These are phyloP conservation scores for Gadopsis marmoratus DNA, from an alignment of 2,797 vertebrate species.

Conservation along the genomic window DNA sequence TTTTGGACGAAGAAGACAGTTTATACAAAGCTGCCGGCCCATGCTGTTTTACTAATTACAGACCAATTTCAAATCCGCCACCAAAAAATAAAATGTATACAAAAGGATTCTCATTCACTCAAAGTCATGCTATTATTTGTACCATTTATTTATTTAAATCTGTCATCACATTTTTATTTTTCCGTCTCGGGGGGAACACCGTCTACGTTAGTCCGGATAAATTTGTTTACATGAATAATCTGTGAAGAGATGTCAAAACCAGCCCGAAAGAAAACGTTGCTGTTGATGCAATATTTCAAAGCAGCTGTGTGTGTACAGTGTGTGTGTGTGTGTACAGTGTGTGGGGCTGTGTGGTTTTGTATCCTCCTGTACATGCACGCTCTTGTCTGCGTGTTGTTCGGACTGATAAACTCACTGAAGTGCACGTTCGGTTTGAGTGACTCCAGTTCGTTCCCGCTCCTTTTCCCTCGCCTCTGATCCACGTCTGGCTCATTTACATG, in stretches of 20 bases:
- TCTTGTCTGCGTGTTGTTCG: neutral
- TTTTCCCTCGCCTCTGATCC: slow-evolving; percentile 45
- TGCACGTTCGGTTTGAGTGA: slow-evolving; percentile 33
- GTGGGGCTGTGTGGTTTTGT: neutral
- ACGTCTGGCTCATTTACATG: slow-evolving; percentile 17
- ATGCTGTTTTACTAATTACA: neutral
- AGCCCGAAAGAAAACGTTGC: slow-evolving; percentile 27
- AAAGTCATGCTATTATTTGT: neutral
- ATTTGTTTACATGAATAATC: slow-evolving; percentile 67
- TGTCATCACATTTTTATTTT: neutral
- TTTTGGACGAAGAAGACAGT: too few species aligned
- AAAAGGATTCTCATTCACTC: neutral
- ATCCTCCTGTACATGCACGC: too few species aligned
- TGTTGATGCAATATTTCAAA: slow-evolving; percentile 57
- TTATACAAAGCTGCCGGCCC: neutral
- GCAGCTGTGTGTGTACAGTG: slow-evolving; percentile 8
- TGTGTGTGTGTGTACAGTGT: slow-evolving; percentile 8
- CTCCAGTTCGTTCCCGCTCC: slow-evolving; percentile 25
- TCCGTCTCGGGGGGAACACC: too few species aligned
- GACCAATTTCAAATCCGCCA: neutral
- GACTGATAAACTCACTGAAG: slow-evolving; percentile 45
- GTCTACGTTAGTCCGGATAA: slow-evolving; percentile 49
- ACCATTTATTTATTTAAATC: neutral
- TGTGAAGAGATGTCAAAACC: slow-evolving; percentile 45
- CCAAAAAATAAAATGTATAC: neutral